A percentile compares a stretch with the other conserved stretches of the same genome.
These are phyloP conservation scores for Pseudorasbora parva DNA, from an alignment of 2,113 vertebrate species.

Conservation along the genomic window DNA sequence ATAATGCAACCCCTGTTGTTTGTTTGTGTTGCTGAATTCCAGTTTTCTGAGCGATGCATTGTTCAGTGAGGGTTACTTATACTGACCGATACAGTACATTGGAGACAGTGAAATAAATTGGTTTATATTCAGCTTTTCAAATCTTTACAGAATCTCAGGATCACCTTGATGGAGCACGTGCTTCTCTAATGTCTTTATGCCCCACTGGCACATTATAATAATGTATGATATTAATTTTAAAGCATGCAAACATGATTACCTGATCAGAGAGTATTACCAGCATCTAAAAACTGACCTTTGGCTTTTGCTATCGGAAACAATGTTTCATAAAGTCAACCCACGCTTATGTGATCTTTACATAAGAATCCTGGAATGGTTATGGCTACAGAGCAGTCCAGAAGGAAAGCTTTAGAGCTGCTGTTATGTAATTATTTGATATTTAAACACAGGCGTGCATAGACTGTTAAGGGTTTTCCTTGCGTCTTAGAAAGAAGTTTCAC, in stretches of 20 bases:
- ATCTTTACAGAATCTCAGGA: slow-evolving; percentile 26
- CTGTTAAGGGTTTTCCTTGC: too few relatives aligned
- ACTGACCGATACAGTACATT: slow-evolving; percentile 18
- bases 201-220: slow-evolving; percentile 58
- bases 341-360: slow-evolving; percentile 17
- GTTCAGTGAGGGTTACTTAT: not conserved
- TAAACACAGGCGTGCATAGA: not conserved
- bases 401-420: not conserved
- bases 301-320: slow-evolving; percentile 53
- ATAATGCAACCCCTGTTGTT: too few relatives aligned
- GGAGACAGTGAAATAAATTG: slow-evolving; percentile 2
- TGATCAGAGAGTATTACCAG: slow-evolving; percentile 44
- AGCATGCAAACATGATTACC: slow-evolving; percentile 60
- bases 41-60: slow-evolving; percentile 2
- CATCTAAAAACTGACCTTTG: slow-evolving; percentile 51
- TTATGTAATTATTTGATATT: not conserved
- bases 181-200: slow-evolving; percentile 60
- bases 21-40: not conserved
- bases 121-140: slow-evolving; percentile 22
- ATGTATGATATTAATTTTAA: slow-evolving; percentile 53
- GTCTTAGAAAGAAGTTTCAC: too few relatives aligned
- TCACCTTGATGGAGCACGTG: slow-evolving; percentile 7
- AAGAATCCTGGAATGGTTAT: slow-evolving; percentile 6
- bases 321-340: slow-evolving; percentile 57
- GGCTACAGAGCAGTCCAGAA: not conserved